phyloP scores from a whole-genome alignment of 1,140 invertebrate species.

The Magallana gigas region DNA sequence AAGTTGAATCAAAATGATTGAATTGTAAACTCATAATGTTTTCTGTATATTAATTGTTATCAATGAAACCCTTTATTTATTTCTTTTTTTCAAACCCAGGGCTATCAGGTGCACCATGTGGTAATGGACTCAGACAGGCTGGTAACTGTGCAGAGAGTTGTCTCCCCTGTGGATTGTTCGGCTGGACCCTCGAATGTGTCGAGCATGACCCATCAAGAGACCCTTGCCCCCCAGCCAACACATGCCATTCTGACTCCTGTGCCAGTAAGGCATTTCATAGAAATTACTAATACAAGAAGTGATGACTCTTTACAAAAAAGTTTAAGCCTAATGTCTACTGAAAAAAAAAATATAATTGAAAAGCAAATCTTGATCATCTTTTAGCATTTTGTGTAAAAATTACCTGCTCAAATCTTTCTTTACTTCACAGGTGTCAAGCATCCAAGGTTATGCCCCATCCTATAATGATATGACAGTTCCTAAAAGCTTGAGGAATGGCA shows the following conservation, averaged over 20 bases:
- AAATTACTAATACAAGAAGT: no score
- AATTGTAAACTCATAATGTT: no score
- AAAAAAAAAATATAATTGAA: no score
- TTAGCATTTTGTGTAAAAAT: no score
- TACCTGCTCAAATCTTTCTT: no score
- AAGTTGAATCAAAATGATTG: no score
- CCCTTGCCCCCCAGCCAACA: slow-evolving; percentile 44
- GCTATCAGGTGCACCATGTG: slow-evolving; percentile 62
- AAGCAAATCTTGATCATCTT: no score
- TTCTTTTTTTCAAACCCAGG: slow-evolving; percentile 44
- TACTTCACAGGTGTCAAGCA: not conserved
- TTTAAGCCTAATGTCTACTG: no score
- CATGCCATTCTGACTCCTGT: slow-evolving; percentile 54
- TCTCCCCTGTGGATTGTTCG: slow-evolving; percentile 70
- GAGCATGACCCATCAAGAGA: slow-evolving; percentile 40
- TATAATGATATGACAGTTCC: slow-evolving; percentile 9
- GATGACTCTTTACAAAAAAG: no score
- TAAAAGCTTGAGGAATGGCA: slow-evolving; percentile 7
- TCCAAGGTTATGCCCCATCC: not conserved
- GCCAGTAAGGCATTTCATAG: slow-evolving; percentile 19
- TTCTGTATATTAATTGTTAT: no score
- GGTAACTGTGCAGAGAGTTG: slow-evolving; percentile 69
- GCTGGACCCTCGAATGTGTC: slow-evolving; percentile 70
- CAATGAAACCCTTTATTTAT: no score
- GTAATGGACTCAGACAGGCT: slow-evolving; percentile 62